phyloP scores from a whole-genome alignment of 2,113 vertebrate genomes.

The Boulengeromyrus knoepffleri region DNA sequence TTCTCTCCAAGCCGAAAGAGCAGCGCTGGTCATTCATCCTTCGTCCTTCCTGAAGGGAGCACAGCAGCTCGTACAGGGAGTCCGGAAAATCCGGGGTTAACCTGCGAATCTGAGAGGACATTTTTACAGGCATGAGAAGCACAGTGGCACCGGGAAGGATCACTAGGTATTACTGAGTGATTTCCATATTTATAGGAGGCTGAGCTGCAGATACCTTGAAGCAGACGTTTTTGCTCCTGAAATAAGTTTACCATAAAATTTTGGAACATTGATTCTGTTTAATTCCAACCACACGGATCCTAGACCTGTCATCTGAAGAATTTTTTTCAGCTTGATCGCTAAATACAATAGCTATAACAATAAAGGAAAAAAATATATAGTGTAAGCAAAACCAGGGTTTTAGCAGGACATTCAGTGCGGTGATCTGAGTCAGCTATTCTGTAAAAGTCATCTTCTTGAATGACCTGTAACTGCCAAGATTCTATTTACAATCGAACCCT shows the following conservation, averaged over 20 bases:
- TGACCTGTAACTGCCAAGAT: background rate
- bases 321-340: background rate
- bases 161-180: background rate
- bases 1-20: conserved; percentile 60
- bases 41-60: conserved; percentile 59
- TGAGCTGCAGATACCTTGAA: background rate
- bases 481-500: background rate
- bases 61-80: conserved; percentile 62
- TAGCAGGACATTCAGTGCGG: background rate
- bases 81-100: conserved; percentile 63
- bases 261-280: background rate
- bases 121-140: background rate
- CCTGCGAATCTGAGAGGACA: conserved; percentile 42
- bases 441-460: background rate
- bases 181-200: background rate
- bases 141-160: background rate
- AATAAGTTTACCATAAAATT: background rate
- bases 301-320: background rate
- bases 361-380: background rate
- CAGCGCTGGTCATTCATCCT: conserved; percentile 70
- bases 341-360: background rate
- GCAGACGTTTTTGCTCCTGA: background rate
- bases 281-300: background rate
- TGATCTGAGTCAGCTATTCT: background rate
- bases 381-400: background rate